Base-by-base conservation (phyloP, 92 coral and sea anemone genomes). In the Nematostella vectensis region DNA sequence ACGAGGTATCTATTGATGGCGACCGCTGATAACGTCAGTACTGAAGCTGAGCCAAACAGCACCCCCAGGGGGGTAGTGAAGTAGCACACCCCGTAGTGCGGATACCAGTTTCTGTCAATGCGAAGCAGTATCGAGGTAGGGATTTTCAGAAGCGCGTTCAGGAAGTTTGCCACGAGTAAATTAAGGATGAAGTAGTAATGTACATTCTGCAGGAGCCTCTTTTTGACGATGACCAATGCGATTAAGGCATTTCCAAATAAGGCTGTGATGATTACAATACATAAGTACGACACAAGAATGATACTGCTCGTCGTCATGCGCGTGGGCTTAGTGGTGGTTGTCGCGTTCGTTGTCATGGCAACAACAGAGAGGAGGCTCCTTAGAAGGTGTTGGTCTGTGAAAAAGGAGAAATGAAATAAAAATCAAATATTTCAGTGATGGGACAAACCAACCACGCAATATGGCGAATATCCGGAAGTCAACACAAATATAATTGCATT, bases 1-100 rank as follows among this genome's bases (percentile, higher is more conserved):
- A 85, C 82, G 12, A 88, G 75, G 43, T 75, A 88, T 66, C 96
- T 79, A 45, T 85, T 84, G 78, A 88, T 72, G 37, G 96, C 96
- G 23, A 88, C 93, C 53, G 88, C 82, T 33, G 96, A 81, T 58
- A 88, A 50, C 25, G 95, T 88, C 43, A 74, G 63, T 25, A 88
- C 96, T 6, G 96, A 88, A 24, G 96, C 96, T 3, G 96, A 94
- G 33, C 96, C 96, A 63, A 89, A 89, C 16, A 89, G 86, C 28
- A 89, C 96, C 54, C 96, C 96, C 12, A 85, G 87, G 6, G 96
- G 96, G 47, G 96, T 85, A 18, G 96, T 89, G 63, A 89, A 71
- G 72, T 89, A 89, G 57, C 96, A 89, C 6, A 89, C 23, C 2
- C 67, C 72, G 58, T 85, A 76, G 50, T 77, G 85, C 31, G 96